These are phyloP conservation scores for Pachycephala philippinensis DNA, from an alignment of 2,113 vertebrate species.

Conservation along the genomic window DNA sequence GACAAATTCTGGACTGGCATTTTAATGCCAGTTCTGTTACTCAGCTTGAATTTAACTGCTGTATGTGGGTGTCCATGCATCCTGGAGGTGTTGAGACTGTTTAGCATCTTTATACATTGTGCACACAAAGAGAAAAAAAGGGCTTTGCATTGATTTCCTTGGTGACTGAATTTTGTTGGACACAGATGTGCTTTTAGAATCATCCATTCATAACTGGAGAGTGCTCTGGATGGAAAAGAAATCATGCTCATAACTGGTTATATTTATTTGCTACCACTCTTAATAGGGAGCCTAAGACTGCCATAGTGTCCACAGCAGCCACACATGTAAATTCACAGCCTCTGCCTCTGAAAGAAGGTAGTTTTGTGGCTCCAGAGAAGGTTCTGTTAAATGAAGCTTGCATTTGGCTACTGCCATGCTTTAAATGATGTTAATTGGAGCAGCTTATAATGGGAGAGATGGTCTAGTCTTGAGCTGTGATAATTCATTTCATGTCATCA, in stretches of 20 bases:
- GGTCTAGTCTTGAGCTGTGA: not conserved
- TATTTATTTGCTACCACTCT: not conserved
- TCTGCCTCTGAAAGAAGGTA: not conserved
- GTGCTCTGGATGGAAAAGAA: not conserved
- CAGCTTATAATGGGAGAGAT: not conserved
- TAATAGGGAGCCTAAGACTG: not conserved
- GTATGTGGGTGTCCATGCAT: not conserved
- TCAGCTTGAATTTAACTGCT: not conserved
- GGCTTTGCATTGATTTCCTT: not conserved
- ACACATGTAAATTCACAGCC: not conserved
- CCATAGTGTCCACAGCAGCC: not conserved
- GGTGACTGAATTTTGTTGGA: not conserved
- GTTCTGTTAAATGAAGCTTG: not conserved
- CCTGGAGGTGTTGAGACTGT: not conserved
- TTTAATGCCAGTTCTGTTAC: not conserved
- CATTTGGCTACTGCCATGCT: not conserved
- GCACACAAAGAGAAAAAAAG: not conserved
- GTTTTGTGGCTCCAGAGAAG: not conserved
- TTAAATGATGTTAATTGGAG: not conserved
- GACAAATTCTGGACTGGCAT: not conserved
- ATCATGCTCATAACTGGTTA: not conserved
- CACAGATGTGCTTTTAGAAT: conserved; percentile 3
- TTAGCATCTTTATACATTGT: not conserved
- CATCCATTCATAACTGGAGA: not conserved
- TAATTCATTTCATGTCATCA: not conserved